Base-by-base conservation (phyloP, 92 coral and sea anemone species). In the Porites divaricata region DNA sequence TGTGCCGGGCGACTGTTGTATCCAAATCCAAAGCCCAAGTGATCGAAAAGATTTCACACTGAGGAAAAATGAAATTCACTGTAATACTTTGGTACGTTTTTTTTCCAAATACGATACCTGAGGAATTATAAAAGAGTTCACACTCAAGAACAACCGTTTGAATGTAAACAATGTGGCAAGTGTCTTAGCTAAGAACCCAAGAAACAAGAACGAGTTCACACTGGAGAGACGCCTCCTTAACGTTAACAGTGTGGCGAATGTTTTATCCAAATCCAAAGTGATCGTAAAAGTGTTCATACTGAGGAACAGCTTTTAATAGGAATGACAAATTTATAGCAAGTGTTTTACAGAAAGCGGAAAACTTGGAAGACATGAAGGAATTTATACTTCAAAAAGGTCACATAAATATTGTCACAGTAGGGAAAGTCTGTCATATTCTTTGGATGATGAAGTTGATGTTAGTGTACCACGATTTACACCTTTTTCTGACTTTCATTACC, bases 101-200 rank as follows among this genome's bases (percentile, higher is more conserved):
- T 70, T 48, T 8, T 23, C 5, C 11, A 45, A 3, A 25, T 19
- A 45, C 20, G 24, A 19, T 3, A 48, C 4, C 23, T 72, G 9
- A 45, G 25, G 10, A 13, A 22, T 17, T 58, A 72, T 49, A 21
- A 48, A n/a, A 19, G 56, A 48, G 13, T 9, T 1, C 24, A 45
- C 4, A 16, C 58, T 45, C 58, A 26, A 50, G 76, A 48, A 25
- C 49, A 72, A 26, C 76, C 76, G 8, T 48, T 8, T 72, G 25
- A 49, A 45, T 72, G 76, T 16, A 72, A 72, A 49, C 76, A 72
- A 14, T 72, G 76, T 49, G 61, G 56, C 76, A 72, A 72, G 76
- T 72, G 57, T 5, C 49, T 72, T 49, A 17, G 59, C 28, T 8
- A 14, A 12, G 7, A 15, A 41, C 48, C 75, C 17, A 1, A 70